Evolutionary conservation across 2,113 vertebrate species (phyloP), one percentile per base, ranked within the genome.

Genomic region (Colius striatus): DNA sequence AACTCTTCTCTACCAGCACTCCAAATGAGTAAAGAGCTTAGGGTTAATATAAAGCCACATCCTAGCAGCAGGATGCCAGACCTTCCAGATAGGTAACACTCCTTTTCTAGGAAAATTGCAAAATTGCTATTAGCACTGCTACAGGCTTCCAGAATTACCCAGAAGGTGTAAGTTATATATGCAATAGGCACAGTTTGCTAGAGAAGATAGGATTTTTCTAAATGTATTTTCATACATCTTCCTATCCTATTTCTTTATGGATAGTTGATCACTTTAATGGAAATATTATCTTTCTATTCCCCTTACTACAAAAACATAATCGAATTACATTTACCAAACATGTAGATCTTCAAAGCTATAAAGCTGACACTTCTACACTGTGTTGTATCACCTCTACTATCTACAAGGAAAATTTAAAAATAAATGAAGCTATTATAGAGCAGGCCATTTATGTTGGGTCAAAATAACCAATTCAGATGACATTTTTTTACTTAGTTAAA

Each of bases 211-310:
- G 34, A 88, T 97, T 97, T 89, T 71, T 87, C 87, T 92, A 85
- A 91, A 96, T 91, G 84, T 23, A 79, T 90, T 96, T 94, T 84
- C 91, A 96, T 51, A 74, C 32, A 90, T 86, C 65, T 92, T 93
- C 74, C 80, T 71, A 90, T 18, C 54, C 53, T 89, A 57, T 85
- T 92, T 94, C 74, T 96, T 88, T 70, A 95, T 74, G 87, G 48
- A 30, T 29, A 94, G 74, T 72, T 95, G 83, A 97, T 96, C 88
- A 92, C 92, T 97, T 94, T 87, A 97, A 98, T 96, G 78, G 87
- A 96, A 97, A 86, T 85, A 97, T 90, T 96, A 95, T 93, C 92
- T 94, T 97, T 71, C 76, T 94, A 84, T 41, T 97, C 60, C 53
- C 22, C 88, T 95, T 79, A 90, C 80, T 95, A 94, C 79, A 95